Percentiles rank a stretch among this genome's conserved stretches.
Conservation (phyloP, 2,113 vertebrate genomes). For the Gobiocypris rarus region DNA sequence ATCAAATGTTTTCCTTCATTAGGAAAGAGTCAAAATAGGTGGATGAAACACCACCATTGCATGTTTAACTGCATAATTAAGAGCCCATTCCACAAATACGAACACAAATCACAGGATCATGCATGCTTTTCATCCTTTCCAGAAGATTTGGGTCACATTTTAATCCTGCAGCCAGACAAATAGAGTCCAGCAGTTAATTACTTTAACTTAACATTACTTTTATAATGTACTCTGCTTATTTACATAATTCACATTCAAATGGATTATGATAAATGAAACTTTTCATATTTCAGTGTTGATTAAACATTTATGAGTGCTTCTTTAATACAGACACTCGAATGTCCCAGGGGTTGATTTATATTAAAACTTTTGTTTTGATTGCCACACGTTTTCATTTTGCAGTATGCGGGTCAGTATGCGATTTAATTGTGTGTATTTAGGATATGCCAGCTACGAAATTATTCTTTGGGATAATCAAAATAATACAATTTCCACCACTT, state of each 20-base stretch:
- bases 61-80: conserved; percentile 7
- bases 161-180: conserved; percentile 48
- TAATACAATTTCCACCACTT: no score
- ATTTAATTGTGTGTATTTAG: no score
- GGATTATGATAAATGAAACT: background rate
- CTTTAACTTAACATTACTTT: conserved; percentile 30
- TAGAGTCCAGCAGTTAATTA: conserved; percentile 40
- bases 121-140: conserved; percentile 21
- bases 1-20: background rate
- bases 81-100: background rate
- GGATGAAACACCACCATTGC: background rate
- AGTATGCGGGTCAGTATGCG: background rate
- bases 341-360: background rate
- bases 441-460: no score
- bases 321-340: background rate
- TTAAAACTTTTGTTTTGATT: background rate
- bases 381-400: background rate
- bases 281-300: background rate
- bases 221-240: background rate
- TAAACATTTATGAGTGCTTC: background rate
- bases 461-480: no score
- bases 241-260: background rate
- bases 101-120: background rate
- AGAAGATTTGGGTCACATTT: conserved; percentile 51
- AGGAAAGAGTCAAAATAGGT: background rate